These are phyloP conservation scores for Condylura cristata DNA, from an alignment of 2,113 vertebrate species.

Conservation along the genomic window DNA sequence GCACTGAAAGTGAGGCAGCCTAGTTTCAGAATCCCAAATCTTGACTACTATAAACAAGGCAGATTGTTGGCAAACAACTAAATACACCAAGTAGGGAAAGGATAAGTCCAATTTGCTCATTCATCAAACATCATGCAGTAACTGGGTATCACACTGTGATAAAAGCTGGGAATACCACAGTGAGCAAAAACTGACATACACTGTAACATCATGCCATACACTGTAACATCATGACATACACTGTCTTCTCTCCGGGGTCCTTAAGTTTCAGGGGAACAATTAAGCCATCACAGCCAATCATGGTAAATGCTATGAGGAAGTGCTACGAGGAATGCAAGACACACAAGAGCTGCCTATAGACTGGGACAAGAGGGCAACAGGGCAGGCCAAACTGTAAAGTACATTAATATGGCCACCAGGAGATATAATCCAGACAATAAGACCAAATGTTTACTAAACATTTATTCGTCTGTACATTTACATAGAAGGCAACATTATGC, in stretches of 20 bases:
- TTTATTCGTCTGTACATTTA: conserved; percentile 82
- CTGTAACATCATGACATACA: neutral
- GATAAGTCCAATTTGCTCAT: neutral
- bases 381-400: neutral
- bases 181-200: neutral
- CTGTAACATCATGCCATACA: neutral
- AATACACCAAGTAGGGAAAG: neutral
- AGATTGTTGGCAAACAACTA: neutral
- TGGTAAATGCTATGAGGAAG: neutral
- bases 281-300: neutral
- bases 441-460: conserved; percentile 43
- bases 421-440: neutral
- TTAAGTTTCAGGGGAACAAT: neutral
- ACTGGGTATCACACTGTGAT: neutral
- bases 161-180: neutral
- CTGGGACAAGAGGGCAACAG: too few relatives aligned
- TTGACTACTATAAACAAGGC: neutral
- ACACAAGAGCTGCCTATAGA: neutral
- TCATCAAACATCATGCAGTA: neutral
- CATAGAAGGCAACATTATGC: conserved; percentile 62
- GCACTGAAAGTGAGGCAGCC: neutral
- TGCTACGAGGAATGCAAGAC: neutral
- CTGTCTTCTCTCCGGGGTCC: neutral
- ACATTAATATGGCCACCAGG: neutral
- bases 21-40: neutral